phyloP scores from a whole-genome alignment of 2,113 vertebrate genomes.

The Mormyrus iriodes region DNA sequence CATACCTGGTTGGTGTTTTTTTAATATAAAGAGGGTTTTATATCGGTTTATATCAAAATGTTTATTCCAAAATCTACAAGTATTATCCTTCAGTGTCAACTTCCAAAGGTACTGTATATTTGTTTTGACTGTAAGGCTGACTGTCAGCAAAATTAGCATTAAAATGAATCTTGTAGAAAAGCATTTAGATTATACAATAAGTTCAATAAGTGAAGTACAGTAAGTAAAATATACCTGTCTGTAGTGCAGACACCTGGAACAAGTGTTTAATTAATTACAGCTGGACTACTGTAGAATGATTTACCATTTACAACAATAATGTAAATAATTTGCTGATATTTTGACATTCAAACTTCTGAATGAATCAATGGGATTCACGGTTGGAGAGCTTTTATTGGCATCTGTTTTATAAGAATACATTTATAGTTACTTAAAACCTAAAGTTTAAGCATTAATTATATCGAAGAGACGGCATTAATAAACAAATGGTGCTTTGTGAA shows the following conservation, averaged over 20 bases:
- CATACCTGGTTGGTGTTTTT: not conserved
- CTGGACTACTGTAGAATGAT: not conserved
- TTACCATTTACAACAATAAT: not conserved
- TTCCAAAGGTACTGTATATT: not conserved
- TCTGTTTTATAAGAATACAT: not conserved
- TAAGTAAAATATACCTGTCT: no score
- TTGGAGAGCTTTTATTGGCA: not conserved
- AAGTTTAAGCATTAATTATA: not conserved
- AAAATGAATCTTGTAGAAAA: no score
- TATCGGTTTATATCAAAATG: not conserved
- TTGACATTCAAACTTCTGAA: not conserved
- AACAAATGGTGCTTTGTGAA: not conserved
- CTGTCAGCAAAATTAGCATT: no score
- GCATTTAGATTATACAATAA: no score
- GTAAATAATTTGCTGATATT: not conserved
- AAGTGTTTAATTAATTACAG: not conserved
- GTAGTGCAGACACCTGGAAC: no score
- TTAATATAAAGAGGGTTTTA: not conserved
- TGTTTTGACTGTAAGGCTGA: no score
- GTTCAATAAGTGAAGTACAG: no score
- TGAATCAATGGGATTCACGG: not conserved
- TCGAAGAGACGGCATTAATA: not conserved
- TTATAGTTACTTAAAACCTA: not conserved
- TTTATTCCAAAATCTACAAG: not conserved
- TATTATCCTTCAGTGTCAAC: not conserved